phyloP scores from a whole-genome alignment of 2,888 invertebrate species.

The Epiperipatus broadwayi region DNA sequence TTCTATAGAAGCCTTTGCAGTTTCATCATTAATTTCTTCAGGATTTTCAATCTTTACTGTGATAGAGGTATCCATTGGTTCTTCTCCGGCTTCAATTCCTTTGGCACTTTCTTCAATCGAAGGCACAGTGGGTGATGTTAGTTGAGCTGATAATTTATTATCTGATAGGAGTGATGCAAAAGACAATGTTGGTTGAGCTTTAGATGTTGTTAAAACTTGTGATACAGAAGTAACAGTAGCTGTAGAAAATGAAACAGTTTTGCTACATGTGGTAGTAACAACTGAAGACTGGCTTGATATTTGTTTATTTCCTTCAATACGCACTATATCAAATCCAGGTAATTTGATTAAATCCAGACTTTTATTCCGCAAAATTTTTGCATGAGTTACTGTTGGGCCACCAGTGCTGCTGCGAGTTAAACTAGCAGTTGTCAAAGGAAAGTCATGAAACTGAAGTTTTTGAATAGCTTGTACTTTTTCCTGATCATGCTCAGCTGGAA shows the following conservation, averaged over 20 bases:
- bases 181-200: slow-evolving; percentile 16
- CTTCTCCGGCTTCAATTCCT: too few species aligned
- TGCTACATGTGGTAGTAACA: not conserved
- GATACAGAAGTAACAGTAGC: slow-evolving; percentile 14
- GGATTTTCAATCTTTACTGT: slow-evolving; percentile 10
- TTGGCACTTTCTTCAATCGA: too few species aligned
- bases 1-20: slow-evolving; percentile 6
- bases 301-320: too few species aligned
- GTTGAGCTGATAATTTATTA: too few species aligned
- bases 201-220: slow-evolving; percentile 8
- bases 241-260: not conserved
- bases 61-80: not conserved
- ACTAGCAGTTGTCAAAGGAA: slow-evolving; percentile 22
- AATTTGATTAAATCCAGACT: slow-evolving; percentile 13
- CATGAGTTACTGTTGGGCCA: slow-evolving; percentile 20
- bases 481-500: slow-evolving; percentile 16
- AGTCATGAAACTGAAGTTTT: slow-evolving; percentile 24
- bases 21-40: slow-evolving; percentile 10
- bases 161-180: too few species aligned
- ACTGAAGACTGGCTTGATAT: too few species aligned
- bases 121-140: too few species aligned
- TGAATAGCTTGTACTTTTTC: slow-evolving; percentile 22
- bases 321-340: too few species aligned
- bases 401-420: slow-evolving; percentile 16
- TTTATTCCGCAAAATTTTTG: slow-evolving; percentile 18